Evolutionary conservation across 2,113 vertebrate genomes (phyloP).

Genomic region (Uropsilus gracilis): DNA sequence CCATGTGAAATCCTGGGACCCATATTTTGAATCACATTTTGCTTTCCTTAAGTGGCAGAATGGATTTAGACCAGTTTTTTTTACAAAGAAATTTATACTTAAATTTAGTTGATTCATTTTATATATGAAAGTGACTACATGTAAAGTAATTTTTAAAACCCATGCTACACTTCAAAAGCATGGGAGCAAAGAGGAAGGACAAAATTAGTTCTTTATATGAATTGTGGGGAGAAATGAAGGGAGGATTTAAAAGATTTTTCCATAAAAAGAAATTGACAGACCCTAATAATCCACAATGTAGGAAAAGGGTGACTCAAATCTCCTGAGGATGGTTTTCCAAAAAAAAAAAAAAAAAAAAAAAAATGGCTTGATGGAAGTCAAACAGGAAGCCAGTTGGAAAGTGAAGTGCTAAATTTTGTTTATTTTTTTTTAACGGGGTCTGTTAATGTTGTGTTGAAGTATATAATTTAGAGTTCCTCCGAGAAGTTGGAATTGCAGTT

Average conservation of each 20-base stretch:
- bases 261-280: neutral
- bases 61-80: conserved; percentile 25
- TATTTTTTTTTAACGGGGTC: neutral
- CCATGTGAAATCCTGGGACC: neutral
- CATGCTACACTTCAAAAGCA: neutral
- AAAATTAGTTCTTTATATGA: neutral
- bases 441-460: neutral
- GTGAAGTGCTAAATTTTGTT: neutral
- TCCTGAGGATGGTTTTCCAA: neutral
- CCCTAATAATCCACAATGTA: neutral
- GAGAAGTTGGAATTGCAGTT: neutral
- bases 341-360: neutral
- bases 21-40: conserved; percentile 3
- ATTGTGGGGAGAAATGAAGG: neutral
- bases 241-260: conserved; percentile 14
- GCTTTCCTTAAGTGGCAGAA: conserved; percentile 2
- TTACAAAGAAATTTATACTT: neutral
- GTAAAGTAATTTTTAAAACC: neutral
- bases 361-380: neutral
- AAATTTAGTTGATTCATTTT: neutral
- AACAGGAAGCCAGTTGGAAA: neutral
- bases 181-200: neutral
- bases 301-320: neutral
- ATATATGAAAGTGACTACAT: neutral
- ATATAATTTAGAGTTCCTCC: neutral